These are phyloP conservation scores for Apocrypta bakeri DNA, from an alignment of 1,140 invertebrate species.

Conservation along the genomic window DNA sequence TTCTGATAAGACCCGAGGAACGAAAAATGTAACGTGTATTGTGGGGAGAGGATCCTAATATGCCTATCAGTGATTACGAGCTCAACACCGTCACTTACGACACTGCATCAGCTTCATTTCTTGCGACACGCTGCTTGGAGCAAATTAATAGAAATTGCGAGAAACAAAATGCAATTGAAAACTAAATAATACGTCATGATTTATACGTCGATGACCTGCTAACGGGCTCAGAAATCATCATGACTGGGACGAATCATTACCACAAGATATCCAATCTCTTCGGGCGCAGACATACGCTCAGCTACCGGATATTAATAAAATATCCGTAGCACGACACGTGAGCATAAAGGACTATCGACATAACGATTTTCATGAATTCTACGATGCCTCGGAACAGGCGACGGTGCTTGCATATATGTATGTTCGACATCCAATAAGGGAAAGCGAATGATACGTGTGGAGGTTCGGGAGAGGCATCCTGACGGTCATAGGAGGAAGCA, in stretches of 20 bases:
- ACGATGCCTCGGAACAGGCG: slow-evolving; percentile 5
- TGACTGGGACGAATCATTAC: slow-evolving; percentile 64
- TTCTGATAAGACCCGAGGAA: slow-evolving; percentile 44
- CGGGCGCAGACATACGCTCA: slow-evolving; percentile 9
- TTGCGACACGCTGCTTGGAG: slow-evolving; percentile 34
- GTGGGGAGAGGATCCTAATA: slow-evolving; percentile 20
- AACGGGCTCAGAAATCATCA: slow-evolving; percentile 53
- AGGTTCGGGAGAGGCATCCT: too few relatives aligned
- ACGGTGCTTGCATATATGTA: slow-evolving; percentile 36
- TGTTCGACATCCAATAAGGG: too few relatives aligned
- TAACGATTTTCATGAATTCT: slow-evolving; percentile 53
- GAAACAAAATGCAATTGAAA: slow-evolving; percentile 1
- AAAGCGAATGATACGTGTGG: too few relatives aligned
- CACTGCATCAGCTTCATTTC: slow-evolving; percentile 23
- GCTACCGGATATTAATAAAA: slow-evolving; percentile 7
- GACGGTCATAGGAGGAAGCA: too few relatives aligned
- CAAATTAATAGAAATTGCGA: slow-evolving; percentile 20
- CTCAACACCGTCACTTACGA: slow-evolving; percentile 46
- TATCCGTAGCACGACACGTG: slow-evolving; percentile 3
- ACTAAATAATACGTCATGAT: slow-evolving; percentile 54
- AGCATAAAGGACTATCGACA: not conserved
- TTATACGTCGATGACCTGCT: slow-evolving; percentile 56
- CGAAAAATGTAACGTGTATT: slow-evolving; percentile 51
- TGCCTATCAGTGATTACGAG: slow-evolving; percentile 19
- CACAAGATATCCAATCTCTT: slow-evolving; percentile 43